Evolutionary conservation across 1,140 invertebrate genomes (phyloP).

Genomic region (Oryctes rhinoceros): DNA sequence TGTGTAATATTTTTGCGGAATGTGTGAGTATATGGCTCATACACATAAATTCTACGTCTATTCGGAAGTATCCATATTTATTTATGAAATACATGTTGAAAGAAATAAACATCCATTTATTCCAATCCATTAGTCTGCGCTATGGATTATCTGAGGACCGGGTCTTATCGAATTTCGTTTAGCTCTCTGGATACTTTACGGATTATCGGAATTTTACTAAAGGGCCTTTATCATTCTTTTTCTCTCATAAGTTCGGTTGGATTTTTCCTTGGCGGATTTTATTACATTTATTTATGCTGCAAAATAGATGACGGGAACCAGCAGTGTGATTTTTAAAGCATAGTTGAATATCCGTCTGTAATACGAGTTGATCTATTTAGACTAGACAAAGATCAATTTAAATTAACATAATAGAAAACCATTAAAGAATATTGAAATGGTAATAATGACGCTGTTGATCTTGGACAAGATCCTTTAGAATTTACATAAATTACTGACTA

Average conservation of each 20-base stretch:
- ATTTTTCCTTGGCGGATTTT: background rate
- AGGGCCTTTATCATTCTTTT: background rate
- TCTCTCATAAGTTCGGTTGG: background rate
- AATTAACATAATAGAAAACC: too few relatives aligned
- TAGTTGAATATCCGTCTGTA: too few relatives aligned
- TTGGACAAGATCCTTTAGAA: too few relatives aligned
- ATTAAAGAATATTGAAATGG: too few relatives aligned
- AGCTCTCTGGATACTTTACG: background rate
- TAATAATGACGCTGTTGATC: too few relatives aligned
- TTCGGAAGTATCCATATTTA: constrained; percentile 18
- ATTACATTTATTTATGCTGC: background rate
- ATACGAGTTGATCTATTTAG: too few relatives aligned
- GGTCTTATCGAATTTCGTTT: background rate
- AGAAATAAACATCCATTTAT: constrained; percentile 11
- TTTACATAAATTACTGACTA: too few relatives aligned
- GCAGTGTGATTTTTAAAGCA: too few relatives aligned
- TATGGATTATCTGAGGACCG: constrained; percentile 1
- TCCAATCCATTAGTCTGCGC: constrained; percentile 1
- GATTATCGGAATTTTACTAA: constrained; percentile 19
- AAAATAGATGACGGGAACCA: too few relatives aligned
- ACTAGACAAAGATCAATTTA: too few relatives aligned
- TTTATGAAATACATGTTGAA: background rate
- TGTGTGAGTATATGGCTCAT: too few relatives aligned
- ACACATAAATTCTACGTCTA: background rate
- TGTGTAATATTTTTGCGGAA: too few relatives aligned